phyloP scores from a whole-genome alignment of 2,888 invertebrate genomes.

The Ligdia adustata region DNA sequence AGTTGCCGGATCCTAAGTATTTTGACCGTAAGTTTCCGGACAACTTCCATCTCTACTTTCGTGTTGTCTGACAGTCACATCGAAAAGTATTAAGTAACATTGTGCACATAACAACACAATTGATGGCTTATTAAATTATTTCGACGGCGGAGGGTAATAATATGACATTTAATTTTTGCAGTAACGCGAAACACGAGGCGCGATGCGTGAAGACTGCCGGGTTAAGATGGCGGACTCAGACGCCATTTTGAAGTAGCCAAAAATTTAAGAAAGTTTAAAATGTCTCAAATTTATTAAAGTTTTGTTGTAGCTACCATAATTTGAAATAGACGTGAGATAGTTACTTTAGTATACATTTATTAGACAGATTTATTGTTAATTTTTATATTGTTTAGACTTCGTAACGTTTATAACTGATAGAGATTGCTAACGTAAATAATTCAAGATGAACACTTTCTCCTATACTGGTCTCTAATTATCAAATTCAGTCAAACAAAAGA shows the following conservation, averaged over 20 bases:
- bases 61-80: slow-evolving; percentile 7
- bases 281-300: too few species aligned
- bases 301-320: too few species aligned
- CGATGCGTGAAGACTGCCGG: slow-evolving; percentile 16
- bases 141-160: slow-evolving; percentile 43
- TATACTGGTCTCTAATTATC: too few species aligned
- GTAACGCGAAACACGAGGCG: slow-evolving; percentile 25
- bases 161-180: slow-evolving; percentile 38
- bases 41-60: slow-evolving; percentile 2
- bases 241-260: slow-evolving; percentile 7
- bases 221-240: slow-evolving; percentile 7
- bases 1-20: neutral
- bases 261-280: slow-evolving; percentile 5
- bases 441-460: too few species aligned
- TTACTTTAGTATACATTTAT: too few species aligned
- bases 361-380: too few species aligned
- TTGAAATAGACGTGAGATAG: too few species aligned
- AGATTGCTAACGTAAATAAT: too few species aligned
- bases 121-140: slow-evolving; percentile 45
- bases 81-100: slow-evolving; percentile 32
- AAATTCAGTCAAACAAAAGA: too few species aligned
- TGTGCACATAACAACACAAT: slow-evolving; percentile 33
- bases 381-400: too few species aligned
- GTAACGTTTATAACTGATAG: too few species aligned
- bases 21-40: too few species aligned